phyloP scores from a whole-genome alignment of 1,140 invertebrate species.

The Ericerus pela region DNA sequence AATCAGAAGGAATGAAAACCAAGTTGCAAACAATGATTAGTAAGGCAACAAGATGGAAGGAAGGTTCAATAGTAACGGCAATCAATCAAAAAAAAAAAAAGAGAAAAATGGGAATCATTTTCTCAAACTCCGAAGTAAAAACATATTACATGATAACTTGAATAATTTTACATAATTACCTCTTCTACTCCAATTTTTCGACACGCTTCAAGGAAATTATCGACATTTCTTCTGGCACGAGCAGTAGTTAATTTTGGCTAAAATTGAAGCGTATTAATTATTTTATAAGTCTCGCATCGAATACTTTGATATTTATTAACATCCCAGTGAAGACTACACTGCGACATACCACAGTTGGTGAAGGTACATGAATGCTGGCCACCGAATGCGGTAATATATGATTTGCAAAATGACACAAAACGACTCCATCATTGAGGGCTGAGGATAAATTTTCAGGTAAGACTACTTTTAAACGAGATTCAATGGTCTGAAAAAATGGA shows the following conservation, averaged over 20 bases:
- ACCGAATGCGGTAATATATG: constrained; percentile 77
- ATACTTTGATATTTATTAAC: background rate
- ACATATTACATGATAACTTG: no score
- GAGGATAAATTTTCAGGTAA: constrained; percentile 74
- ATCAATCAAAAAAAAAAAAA: no score
- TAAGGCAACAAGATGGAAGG: no score
- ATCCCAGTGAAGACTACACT: background rate
- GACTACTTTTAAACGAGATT: constrained; percentile 73
- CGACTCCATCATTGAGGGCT: constrained; percentile 76
- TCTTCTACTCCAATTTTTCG: constrained; percentile 83
- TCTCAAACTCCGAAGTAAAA: no score
- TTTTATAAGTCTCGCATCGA: background rate
- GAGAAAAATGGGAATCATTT: no score
- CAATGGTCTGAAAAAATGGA: constrained; percentile 54
- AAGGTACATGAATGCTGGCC: constrained; percentile 85
- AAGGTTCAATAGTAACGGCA: no score
- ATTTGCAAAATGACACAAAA: constrained; percentile 85
- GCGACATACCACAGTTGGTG: constrained; percentile 70
- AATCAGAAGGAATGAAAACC: no score
- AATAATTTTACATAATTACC: no score
- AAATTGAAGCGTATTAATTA: constrained; percentile 11
- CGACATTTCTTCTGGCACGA: constrained; percentile 81
- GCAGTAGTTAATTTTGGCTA: constrained; percentile 88
- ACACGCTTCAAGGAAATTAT: constrained; percentile 89
- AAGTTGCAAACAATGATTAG: no score